phyloP scores from a whole-genome alignment of 1,140 invertebrate species.

The Drosophila cardini region DNA sequence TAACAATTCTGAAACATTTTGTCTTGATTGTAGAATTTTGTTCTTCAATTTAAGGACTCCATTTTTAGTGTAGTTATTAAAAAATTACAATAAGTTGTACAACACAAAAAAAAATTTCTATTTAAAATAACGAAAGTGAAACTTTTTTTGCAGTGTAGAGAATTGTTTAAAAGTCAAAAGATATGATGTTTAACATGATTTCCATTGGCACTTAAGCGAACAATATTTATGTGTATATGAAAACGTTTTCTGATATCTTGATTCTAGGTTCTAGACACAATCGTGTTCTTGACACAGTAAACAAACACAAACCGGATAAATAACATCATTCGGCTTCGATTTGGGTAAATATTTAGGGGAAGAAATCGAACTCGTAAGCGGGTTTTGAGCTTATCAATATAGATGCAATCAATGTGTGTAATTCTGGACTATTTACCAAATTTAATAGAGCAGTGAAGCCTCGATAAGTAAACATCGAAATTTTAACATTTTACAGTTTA shows the following conservation, averaged over 20 bases:
- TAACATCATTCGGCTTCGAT: not conserved
- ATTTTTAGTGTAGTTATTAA: too few relatives aligned
- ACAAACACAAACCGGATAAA: not conserved
- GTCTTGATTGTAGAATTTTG: too few relatives aligned
- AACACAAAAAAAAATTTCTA: too few relatives aligned
- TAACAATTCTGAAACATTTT: too few relatives aligned
- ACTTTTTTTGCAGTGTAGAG: too few relatives aligned
- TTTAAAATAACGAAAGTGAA: too few relatives aligned
- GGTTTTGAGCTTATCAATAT: not conserved
- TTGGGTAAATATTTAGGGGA: not conserved
- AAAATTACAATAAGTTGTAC: too few relatives aligned
- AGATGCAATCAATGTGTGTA: not conserved
- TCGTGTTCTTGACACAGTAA: not conserved
- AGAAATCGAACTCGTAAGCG: not conserved
- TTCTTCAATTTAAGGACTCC: too few relatives aligned
- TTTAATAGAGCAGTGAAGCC: not conserved
- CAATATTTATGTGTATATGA: not conserved
- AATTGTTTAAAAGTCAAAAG: conserved; percentile 15
- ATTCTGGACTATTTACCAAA: not conserved
- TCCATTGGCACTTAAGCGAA: not conserved
- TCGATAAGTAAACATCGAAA: too few relatives aligned
- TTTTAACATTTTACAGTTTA: not conserved
- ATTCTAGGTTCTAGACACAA: not conserved
- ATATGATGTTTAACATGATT: not conserved
- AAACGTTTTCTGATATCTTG: not conserved